Conservation (phyloP, 2,888 invertebrate genomes). For the Epistrophella euchroma region DNA sequence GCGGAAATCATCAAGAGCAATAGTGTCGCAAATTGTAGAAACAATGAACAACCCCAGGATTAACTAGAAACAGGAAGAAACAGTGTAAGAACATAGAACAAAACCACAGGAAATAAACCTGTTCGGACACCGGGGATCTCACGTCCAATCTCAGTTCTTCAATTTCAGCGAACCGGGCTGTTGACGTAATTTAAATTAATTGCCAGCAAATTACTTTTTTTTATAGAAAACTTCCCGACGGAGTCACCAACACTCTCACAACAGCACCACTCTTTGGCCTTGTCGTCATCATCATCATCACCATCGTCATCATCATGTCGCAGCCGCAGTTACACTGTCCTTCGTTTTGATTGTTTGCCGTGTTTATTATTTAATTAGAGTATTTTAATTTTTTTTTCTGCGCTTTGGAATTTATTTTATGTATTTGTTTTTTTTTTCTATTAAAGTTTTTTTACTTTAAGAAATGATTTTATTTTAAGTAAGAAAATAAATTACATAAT, state of each 20-base stretch:
- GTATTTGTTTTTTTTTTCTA: constrained; percentile 36
- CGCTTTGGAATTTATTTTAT: constrained; percentile 59
- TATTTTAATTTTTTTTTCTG: constrained; percentile 64
- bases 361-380: constrained; percentile 72
- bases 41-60: constrained; percentile 71
- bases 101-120: constrained; percentile 60
- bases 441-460: constrained; percentile 24
- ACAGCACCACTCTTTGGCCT: constrained; percentile 26
- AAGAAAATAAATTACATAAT: neutral
- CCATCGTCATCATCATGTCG: neutral
- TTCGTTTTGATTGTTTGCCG: constrained; percentile 60
- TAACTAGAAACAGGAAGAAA: constrained; percentile 57
- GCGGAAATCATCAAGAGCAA: constrained; percentile 67
- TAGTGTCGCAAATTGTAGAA: constrained; percentile 65
- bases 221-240: constrained; percentile 47
- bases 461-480: constrained; percentile 16
- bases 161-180: constrained; percentile 48
- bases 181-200: constrained; percentile 79
- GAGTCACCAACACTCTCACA: constrained; percentile 15
- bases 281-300: neutral
- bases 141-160: constrained; percentile 61
- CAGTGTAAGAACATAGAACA: constrained; percentile 54
- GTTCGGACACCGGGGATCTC: constrained; percentile 54
- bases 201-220: constrained; percentile 78
- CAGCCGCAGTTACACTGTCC: constrained; percentile 22